phyloP scores from a whole-genome alignment of 2,888 invertebrate genomes.

The Zeuzera pyrina region DNA sequence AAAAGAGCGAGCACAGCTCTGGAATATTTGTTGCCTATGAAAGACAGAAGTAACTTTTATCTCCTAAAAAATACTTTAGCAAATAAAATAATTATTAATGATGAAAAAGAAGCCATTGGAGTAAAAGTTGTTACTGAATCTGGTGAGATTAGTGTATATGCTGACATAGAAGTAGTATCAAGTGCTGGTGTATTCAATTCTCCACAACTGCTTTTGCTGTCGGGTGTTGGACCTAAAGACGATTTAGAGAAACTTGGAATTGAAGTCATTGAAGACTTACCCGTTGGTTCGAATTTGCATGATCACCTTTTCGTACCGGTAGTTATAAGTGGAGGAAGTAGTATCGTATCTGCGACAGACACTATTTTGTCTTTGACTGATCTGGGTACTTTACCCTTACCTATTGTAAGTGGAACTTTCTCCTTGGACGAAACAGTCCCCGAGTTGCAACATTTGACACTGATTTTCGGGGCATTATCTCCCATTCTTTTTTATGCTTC shows the following conservation, averaged over 20 bases:
- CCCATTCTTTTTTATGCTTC: slow-evolving; percentile 1
- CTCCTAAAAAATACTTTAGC: slow-evolving; percentile 44
- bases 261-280: slow-evolving; percentile 36
- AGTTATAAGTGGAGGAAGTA: slow-evolving; percentile 1
- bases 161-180: slow-evolving; percentile 44
- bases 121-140: slow-evolving; percentile 31
- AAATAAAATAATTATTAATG: slow-evolving; percentile 47
- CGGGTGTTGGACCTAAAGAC: slow-evolving; percentile 54
- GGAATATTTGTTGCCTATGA: slow-evolving; percentile 70
- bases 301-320: slow-evolving; percentile 23
- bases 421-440: background rate
- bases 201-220: slow-evolving; percentile 58
- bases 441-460: slow-evolving; percentile 2
- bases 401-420: slow-evolving; percentile 1
- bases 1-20: slow-evolving; percentile 74
- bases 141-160: slow-evolving; percentile 21
- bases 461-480: background rate
- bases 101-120: slow-evolving; percentile 32
- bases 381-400: slow-evolving; percentile 2
- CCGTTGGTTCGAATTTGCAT: slow-evolving; percentile 55
- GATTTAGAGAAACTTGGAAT: slow-evolving; percentile 39
- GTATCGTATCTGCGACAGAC: background rate
- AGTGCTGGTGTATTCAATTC: slow-evolving; percentile 58
- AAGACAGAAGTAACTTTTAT: slow-evolving; percentile 21
- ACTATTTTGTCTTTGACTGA: background rate